phyloP scores from a whole-genome alignment of 1,140 invertebrate species.

The Lepeophtheirus salmonis region DNA sequence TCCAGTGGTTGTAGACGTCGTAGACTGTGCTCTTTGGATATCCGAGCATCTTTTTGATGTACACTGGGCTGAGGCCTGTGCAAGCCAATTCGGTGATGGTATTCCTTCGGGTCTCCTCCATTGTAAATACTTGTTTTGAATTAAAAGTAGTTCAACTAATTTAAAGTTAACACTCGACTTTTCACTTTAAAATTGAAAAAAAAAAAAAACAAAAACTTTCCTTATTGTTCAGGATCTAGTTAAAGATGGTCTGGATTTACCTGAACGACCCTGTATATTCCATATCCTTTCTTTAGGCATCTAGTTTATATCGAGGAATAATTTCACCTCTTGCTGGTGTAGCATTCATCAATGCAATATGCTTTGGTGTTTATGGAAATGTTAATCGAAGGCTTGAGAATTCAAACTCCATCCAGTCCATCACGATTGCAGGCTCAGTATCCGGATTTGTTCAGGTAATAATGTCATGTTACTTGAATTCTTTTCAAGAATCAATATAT shows the following conservation, averaged over 20 bases:
- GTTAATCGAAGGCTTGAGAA: constrained; percentile 40
- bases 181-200: too few species aligned
- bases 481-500: too few species aligned
- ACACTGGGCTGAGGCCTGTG: too few species aligned
- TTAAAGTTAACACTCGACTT: background rate
- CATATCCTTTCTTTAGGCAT: background rate
- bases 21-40: too few species aligned
- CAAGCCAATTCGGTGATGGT: background rate
- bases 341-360: constrained; percentile 64
- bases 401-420: constrained; percentile 34
- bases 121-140: too few species aligned
- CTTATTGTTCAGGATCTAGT: constrained; percentile 13
- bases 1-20: too few species aligned
- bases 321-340: constrained; percentile 65
- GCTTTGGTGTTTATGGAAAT: constrained; percentile 75
- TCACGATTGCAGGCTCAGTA: constrained; percentile 48
- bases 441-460: constrained; percentile 15
- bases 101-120: too few species aligned
- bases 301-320: constrained; percentile 58
- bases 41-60: too few species aligned
- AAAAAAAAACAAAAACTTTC: constrained; percentile 7
- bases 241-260: too few species aligned
- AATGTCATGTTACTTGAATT: too few species aligned
- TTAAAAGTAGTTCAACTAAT: constrained; percentile 1
- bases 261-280: too few species aligned